Evolutionary conservation across 2,888 invertebrate species (phyloP), one percentile per base, ranked within the genome.

Genomic region (Epinotia brunnichana): DNA sequence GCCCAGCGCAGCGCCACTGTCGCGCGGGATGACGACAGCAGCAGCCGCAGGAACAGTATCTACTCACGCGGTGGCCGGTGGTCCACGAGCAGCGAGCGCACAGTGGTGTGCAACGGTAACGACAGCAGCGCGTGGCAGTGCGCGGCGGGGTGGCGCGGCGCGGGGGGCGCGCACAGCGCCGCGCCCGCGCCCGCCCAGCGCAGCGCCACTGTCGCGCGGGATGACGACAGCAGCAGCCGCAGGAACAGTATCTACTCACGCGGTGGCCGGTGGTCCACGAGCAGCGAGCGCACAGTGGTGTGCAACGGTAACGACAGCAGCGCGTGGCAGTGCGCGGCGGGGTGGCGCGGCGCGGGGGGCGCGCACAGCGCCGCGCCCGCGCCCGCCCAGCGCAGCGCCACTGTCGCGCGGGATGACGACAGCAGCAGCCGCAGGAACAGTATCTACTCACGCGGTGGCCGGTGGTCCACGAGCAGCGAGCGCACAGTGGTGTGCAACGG

Each of bases 121-220:
- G 21, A 24, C 21, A 24, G 21, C 21, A 24, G 21, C 21, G 21
- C 21, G 21, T 24, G 21, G 21, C 21, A 24, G 21, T 24, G 21
- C 21, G 21, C 21, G 21, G 21, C 21, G 21, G 21, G 21, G 21
- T 24, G 21, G 21, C 21, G 21, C 21, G 21, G 21, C 21, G 21
- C 21, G 21, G 21, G 21, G 21, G 21, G 21, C 21, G 21, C 21
- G 21, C 21, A 24, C 21, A 24, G 21, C 21, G 21, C 21, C 21
- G 21, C 21, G 21, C 21, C 21, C 21, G 21, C 21, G 21, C 21
- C 21, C 21, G n/a, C 48, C 76, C 9, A 69, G 75, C 44, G 96
- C 83, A 97, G 94, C 77, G 95, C 94, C 70, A 97, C 91, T 74
- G 97, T 93, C 76, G 96, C 95, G 83, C 96, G 95, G 81, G 74